These are phyloP conservation scores for Cyprinodon variegatus DNA, from an alignment of 2,113 vertebrate species.

Conservation along the genomic window DNA sequence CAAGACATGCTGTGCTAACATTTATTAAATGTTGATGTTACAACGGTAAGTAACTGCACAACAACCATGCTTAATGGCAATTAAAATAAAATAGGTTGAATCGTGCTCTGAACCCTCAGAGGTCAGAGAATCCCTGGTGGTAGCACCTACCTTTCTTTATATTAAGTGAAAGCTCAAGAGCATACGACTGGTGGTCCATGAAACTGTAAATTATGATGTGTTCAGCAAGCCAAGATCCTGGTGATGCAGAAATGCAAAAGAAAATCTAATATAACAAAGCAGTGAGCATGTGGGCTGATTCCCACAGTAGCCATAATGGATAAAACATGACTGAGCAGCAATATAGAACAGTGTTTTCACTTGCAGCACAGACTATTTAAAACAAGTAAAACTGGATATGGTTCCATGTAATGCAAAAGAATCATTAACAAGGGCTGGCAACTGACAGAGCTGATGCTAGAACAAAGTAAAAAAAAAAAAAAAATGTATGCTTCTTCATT, in stretches of 20 bases:
- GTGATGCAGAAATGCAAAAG: constrained; percentile 39
- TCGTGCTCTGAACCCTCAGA: constrained; percentile 23
- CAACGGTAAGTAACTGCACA: constrained; percentile 17
- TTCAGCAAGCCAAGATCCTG: constrained; percentile 46
- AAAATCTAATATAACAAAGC: constrained; percentile 59
- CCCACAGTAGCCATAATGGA: constrained; percentile 47
- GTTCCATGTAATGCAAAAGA: constrained; percentile 24
- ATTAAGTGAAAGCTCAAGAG: constrained; percentile 48
- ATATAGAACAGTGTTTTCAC: constrained; percentile 30
- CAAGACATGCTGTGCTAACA: constrained; percentile 25
- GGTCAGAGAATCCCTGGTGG: constrained; percentile 54
- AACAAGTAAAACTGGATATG: constrained; percentile 27
- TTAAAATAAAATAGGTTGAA: constrained; percentile 43
- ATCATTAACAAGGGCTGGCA: constrained; percentile 5
- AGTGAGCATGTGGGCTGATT: constrained; percentile 38
- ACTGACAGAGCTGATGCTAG: constrained; percentile 1
- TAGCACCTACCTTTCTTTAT: constrained; percentile 58
- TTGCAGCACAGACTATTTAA: constrained; percentile 13
- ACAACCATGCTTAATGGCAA: constrained; percentile 33
- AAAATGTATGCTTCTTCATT: not conserved
- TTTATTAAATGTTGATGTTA: constrained; percentile 51
- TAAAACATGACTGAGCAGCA: constrained; percentile 46
- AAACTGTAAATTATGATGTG: constrained; percentile 57
- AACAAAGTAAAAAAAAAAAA: not conserved
- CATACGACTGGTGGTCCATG: constrained; percentile 43